A percentile compares a stretch with the other conserved stretches of the same genome.
Conservation (phyloP, 30 jellyfish, hydroid and myxozoan species). For the Aurelia sp. region DNA sequence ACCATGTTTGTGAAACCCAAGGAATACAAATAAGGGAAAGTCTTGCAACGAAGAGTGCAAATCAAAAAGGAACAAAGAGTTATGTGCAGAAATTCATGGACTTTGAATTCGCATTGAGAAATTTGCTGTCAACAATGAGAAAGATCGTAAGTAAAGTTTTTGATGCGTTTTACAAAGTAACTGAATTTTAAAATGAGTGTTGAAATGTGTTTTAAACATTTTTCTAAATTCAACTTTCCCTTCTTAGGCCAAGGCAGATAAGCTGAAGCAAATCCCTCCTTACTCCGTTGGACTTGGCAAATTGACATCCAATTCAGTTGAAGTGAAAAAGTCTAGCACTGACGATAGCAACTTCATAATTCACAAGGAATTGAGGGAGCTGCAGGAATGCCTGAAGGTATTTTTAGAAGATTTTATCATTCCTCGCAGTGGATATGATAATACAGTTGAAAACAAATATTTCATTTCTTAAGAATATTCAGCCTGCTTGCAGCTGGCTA, state of each 20-base stretch:
- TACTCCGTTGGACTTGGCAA: constrained; percentile 45
- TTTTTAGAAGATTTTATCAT: background rate
- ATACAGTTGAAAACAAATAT: background rate
- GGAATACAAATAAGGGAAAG: constrained; percentile 18
- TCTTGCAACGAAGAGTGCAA: background rate
- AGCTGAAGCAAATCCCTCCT: background rate
- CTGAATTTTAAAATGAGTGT: too few species aligned
- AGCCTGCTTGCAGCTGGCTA: too few species aligned
- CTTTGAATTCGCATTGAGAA: constrained; percentile 13
- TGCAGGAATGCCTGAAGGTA: constrained; percentile 41
- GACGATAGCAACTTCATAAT: background rate
- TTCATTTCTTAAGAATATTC: too few species aligned
- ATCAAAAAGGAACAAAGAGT: background rate
- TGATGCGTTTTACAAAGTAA: too few species aligned
- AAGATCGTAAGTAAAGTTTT: background rate
- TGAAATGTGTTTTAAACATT: too few species aligned
- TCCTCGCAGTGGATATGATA: background rate
- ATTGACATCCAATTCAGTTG: background rate
- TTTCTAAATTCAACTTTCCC: background rate
- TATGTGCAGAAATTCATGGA: constrained; percentile 14
- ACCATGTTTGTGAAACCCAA: background rate
- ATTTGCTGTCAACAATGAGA: constrained; percentile 5
- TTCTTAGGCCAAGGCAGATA: constrained; percentile 32
- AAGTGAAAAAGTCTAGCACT: background rate
- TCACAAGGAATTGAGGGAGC: background rate